Evolutionary conservation across 2,888 invertebrate genomes (phyloP).

Genomic region (Polyommatus iphigenia): DNA sequence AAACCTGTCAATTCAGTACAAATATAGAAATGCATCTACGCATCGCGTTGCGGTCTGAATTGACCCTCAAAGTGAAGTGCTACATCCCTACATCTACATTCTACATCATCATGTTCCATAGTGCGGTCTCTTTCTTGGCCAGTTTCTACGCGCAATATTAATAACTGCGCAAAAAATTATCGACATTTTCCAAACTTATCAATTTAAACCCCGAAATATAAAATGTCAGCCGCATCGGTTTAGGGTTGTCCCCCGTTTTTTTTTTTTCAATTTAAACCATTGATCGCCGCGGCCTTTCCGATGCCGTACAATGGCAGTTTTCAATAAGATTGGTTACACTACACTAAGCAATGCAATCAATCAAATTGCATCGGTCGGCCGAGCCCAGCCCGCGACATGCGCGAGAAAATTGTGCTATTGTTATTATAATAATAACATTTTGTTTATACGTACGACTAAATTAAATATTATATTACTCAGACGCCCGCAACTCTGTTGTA

Average conservation of each 20-base stretch:
- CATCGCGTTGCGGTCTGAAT: too few species aligned
- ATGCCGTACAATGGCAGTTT: slow-evolving; percentile 72
- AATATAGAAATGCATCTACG: too few species aligned
- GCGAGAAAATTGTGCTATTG: slow-evolving; percentile 40
- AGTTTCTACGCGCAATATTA: not conserved
- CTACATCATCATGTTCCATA: not conserved
- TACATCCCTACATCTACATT: not conserved
- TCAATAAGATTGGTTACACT: slow-evolving; percentile 80
- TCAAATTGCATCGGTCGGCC: slow-evolving; percentile 77
- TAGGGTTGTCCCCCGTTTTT: slow-evolving; percentile 75
- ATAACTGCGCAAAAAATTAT: slow-evolving; percentile 24
- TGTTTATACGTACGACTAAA: slow-evolving; percentile 28
- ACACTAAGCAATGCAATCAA: slow-evolving; percentile 80
- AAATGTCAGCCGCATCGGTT: slow-evolving; percentile 69
- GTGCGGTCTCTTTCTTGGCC: not conserved
- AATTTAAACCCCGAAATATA: slow-evolving; percentile 60
- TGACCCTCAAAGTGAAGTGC: too few species aligned
- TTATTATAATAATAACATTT: slow-evolving; percentile 36
- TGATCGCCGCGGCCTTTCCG: slow-evolving; percentile 74
- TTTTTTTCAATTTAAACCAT: slow-evolving; percentile 78
- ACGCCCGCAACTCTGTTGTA: too few species aligned
- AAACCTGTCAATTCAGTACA: too few species aligned
- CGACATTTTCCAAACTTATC: slow-evolving; percentile 7
- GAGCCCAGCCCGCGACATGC: slow-evolving; percentile 49
- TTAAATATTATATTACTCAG: not conserved